Base-by-base conservation (phyloP, 2,113 vertebrate genomes). In the Asarcornis scutulata region DNA sequence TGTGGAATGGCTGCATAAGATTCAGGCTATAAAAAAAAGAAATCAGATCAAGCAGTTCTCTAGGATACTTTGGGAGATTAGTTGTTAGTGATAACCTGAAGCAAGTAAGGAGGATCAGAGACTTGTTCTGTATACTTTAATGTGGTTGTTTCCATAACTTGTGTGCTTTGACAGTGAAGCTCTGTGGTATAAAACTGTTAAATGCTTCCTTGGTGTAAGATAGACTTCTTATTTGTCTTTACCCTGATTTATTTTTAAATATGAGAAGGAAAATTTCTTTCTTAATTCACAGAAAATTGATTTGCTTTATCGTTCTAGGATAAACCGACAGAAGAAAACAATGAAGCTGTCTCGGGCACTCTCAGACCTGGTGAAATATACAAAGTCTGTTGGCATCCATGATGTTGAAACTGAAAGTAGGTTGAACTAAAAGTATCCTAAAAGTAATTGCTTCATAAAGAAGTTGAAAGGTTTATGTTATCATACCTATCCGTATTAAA, bases 301-400 rank as follows among this genome's bases (percentile, higher is more conserved):
- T 74, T 74, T 25, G 31, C 40, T 93, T 86, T 85, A 3, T 71
- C 40, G 52, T 67, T 18, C 20, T 72, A 98, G 98, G 95, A 91
- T 93, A 2, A 93, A 86, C 53, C 69, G 97, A 56, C 98, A 99
- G 97, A 99, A 99, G 98, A 99, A 99, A 96, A 99, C 99, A 18
- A 98, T 99, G 99, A 99, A 99, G 95, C 96, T 99, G 58, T 99
- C 99, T 16, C 98, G 99, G 64, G 99, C 99, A 7, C 98, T 99
- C 56, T 99, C 99, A 9, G 99, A 99, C 96, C 98, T 99, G 95
- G 99, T 99, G 91, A 99, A 99, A 86, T 99, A 99, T 97, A 99
- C 99, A 0, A 98, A 98, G 73, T 99, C 99, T 21, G 99, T 99
- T 78, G 99, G 99, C 82, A 97, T 97, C 56, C 98, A 98, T 4